phyloP scores from a whole-genome alignment of 2,888 invertebrate species.

The Yponomeuta malinellus region DNA sequence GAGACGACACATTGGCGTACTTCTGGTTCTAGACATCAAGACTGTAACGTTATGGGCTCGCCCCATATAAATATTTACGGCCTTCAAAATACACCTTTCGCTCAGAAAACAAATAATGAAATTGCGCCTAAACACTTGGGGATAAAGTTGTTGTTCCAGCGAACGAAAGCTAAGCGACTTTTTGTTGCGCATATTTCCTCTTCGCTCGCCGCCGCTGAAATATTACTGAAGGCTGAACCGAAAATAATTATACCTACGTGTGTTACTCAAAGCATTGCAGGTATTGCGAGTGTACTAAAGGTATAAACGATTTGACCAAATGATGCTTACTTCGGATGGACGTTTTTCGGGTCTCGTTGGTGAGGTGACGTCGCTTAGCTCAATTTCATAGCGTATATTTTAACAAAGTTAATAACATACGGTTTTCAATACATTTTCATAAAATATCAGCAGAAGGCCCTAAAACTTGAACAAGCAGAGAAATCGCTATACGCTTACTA shows the following conservation, averaged over 20 bases:
- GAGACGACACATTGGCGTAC: neutral
- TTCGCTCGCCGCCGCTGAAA: slow-evolving; percentile 1
- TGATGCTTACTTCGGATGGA: too few species aligned
- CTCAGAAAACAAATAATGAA: slow-evolving; percentile 31
- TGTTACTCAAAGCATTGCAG: neutral
- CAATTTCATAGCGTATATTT: too few species aligned
- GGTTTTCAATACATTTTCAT: neutral
- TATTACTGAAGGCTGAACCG: slow-evolving; percentile 1
- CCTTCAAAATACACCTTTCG: slow-evolving; percentile 28
- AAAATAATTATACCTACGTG: neutral
- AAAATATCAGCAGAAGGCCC: neutral
- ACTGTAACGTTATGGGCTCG: neutral
- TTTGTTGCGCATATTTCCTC: slow-evolving; percentile 4
- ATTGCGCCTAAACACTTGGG: slow-evolving; percentile 37
- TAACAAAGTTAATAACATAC: too few species aligned
- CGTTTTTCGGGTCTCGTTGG: too few species aligned
- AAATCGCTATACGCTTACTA: neutral
- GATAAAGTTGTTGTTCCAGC: slow-evolving; percentile 31
- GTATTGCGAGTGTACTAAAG: neutral
- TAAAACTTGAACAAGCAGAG: neutral
- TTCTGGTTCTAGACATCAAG: neutral
- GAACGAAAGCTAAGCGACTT: neutral
- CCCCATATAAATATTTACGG: slow-evolving; percentile 49
- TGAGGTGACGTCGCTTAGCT: too few species aligned
- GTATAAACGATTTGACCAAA: neutral